Conservation (phyloP, 2,888 invertebrate species). For the Noctua pronuba region DNA sequence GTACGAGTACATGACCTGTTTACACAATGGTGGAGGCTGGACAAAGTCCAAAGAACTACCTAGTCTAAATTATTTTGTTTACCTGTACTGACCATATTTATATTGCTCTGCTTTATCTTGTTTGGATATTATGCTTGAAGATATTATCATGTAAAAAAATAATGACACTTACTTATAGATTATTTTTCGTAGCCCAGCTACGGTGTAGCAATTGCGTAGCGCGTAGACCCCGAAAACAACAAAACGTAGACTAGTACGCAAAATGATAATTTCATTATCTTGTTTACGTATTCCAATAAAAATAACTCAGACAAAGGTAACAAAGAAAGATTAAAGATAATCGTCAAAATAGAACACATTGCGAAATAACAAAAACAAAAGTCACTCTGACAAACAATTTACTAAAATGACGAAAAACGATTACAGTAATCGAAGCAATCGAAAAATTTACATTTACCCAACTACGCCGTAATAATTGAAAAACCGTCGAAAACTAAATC, state of each 20-base stretch:
- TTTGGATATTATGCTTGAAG: background rate
- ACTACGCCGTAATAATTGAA: slow-evolving; percentile 49
- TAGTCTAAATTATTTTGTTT: background rate
- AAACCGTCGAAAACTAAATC: slow-evolving; percentile 59
- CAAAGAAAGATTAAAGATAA: slow-evolving; percentile 54
- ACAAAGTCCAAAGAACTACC: slow-evolving; percentile 19
- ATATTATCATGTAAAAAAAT: background rate
- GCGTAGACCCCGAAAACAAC: slow-evolving; percentile 23
- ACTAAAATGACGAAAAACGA: slow-evolving; percentile 42
- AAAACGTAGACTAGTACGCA: slow-evolving; percentile 33
- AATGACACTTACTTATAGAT: background rate
- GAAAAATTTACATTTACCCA: slow-evolving; percentile 62
- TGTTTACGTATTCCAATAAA: slow-evolving; percentile 59
- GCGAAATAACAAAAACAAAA: slow-evolving; percentile 42
- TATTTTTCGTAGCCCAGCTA: slow-evolving; percentile 37
- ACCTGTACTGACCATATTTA: background rate
- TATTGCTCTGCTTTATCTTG: background rate
- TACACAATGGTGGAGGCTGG: slow-evolving; percentile 12
- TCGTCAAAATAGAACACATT: slow-evolving; percentile 41
- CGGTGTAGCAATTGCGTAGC: slow-evolving; percentile 51
- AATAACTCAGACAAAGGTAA: slow-evolving; percentile 54
- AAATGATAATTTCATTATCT: slow-evolving; percentile 53
- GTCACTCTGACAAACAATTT: slow-evolving; percentile 11
- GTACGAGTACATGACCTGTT: slow-evolving; percentile 3
- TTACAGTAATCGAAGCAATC: slow-evolving; percentile 48